Conservation (phyloP, 92 coral and sea anemone species). For the Metridium senile region DNA sequence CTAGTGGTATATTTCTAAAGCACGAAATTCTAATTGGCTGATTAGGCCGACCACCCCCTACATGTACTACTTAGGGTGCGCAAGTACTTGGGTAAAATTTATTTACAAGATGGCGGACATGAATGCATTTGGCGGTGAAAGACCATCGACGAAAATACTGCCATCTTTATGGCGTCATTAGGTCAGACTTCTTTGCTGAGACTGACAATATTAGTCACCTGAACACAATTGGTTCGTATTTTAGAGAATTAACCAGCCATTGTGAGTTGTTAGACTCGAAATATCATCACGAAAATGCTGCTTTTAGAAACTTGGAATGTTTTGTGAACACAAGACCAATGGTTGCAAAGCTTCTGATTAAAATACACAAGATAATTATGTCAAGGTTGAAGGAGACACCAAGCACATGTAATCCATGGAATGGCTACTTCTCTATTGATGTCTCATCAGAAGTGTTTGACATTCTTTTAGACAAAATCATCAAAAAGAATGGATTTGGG, state of each 20-base stretch:
- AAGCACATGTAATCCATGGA: slow-evolving; percentile 20
- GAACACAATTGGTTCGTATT: slow-evolving; percentile 6
- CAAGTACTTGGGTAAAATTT: slow-evolving; percentile 10
- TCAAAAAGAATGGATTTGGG: slow-evolving; percentile 23
- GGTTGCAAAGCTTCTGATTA: slow-evolving; percentile 22
- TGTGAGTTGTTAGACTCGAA: slow-evolving; percentile 12
- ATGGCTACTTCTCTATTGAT: slow-evolving; percentile 14
- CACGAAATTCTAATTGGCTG: no score
- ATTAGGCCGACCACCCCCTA: slow-evolving; percentile 3
- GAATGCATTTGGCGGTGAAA: slow-evolving; percentile 21
- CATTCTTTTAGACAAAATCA: slow-evolving; percentile 10
- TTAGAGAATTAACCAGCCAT: slow-evolving; percentile 7
- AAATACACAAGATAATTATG: slow-evolving; percentile 24
- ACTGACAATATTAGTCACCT: slow-evolving; percentile 6
- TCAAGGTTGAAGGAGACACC: slow-evolving; percentile 23
- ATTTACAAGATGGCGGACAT: slow-evolving; percentile 23
- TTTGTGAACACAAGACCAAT: slow-evolving; percentile 31
- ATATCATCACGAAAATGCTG: slow-evolving; percentile 13
- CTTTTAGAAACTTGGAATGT: slow-evolving; percentile 18
- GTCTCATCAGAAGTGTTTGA: slow-evolving; percentile 16
- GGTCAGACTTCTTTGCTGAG: slow-evolving; percentile 4
- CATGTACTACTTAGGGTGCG: slow-evolving; percentile 10
- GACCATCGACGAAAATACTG: slow-evolving; percentile 19
- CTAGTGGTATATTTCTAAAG: no score
- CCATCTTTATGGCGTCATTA: slow-evolving; percentile 10